phyloP scores from a whole-genome alignment of 2,113 vertebrate genomes.

The Brachirus orientalis region DNA sequence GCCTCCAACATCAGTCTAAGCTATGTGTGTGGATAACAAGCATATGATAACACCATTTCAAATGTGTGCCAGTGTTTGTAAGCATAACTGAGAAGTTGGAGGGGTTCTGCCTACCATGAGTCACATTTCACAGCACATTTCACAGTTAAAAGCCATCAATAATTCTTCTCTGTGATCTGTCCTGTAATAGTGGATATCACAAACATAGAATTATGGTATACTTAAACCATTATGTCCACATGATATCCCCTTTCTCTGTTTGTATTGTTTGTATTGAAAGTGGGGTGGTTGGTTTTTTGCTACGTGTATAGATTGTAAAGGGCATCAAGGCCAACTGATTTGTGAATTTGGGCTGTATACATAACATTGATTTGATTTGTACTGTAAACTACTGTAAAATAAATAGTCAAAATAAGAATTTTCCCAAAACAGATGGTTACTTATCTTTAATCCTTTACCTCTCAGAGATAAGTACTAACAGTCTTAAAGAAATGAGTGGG shows the following conservation, averaged over 20 bases:
- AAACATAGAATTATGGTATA: conserved; percentile 39
- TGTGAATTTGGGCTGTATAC: too few relatives aligned
- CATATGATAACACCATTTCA: conserved; percentile 80
- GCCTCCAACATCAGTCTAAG: conserved; percentile 80
- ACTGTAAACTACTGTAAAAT: background rate
- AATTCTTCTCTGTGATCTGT: conserved; percentile 59
- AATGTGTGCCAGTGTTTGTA: conserved; percentile 63
- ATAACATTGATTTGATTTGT: conserved; percentile 13
- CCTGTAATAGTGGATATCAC: conserved; percentile 53
- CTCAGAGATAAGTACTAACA: background rate
- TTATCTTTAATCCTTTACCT: background rate
- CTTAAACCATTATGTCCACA: conserved; percentile 43
- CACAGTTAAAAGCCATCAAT: conserved; percentile 66
- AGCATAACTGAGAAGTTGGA: conserved; percentile 35
- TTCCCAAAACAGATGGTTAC: background rate
- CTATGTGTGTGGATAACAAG: conserved; percentile 80
- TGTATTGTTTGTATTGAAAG: conserved; percentile 4
- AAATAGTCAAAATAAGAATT: background rate
- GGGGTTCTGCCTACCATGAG: conserved; percentile 59
- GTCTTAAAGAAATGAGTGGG: too few relatives aligned
- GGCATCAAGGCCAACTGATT: too few relatives aligned
- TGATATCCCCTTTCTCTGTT: conserved; percentile 32
- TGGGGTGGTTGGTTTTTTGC: too few relatives aligned
- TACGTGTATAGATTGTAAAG: too few relatives aligned
- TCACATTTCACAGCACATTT: conserved; percentile 76